Evolutionary conservation across 2,888 invertebrate species (phyloP), one percentile per base, ranked within the genome.

Genomic region (Plagiodera versicolora): DNA sequence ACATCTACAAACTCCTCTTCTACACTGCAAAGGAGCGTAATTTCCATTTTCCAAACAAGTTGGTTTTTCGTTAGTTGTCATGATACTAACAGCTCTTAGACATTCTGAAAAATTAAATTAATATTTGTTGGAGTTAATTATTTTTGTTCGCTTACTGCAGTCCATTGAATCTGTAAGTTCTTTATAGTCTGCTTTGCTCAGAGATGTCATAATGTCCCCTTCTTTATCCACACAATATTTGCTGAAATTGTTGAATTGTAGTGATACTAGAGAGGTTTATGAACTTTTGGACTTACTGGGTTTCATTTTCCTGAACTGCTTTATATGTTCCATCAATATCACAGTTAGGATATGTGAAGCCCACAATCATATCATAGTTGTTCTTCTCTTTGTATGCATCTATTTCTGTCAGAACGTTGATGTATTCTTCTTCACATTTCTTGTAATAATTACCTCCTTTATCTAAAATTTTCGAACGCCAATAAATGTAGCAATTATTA

Each of bases 31-130:
- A 3, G 72, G 70, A 53, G 85, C 79, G 73, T 86, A 90, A 74
- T 87, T 89, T 11, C 90, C 90, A 74, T 87, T 87, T 6, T 73
- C 70, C 67, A 85, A 85, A 71, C 89, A 90, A 0, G 80, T 75
- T 0, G 88, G 88, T 0, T 81, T 79, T 48, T 77, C 76, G 1
- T 63, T 53, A 11, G 69, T 61, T 16, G 73, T 69, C 49, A 77
- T 74, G 0, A 74, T 71, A 76, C 85, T 68, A 1, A 79, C 74
- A 0, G 87, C 84, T 72, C 84, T 77, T 0, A 87, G 87, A 72
- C 89, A 90, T 75, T 87, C 89, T 89, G 35, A 14, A 64, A 64
- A 51, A 11, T 1, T 1, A 17, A 55, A 16, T 47, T 2, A 59
- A 10, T n/a, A n/a, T n/a, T n/a, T n/a, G n/a, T 32, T 55, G 32